Evolutionary conservation across 2,113 vertebrate genomes (phyloP).

Genomic region (Falco punctatus): DNA sequence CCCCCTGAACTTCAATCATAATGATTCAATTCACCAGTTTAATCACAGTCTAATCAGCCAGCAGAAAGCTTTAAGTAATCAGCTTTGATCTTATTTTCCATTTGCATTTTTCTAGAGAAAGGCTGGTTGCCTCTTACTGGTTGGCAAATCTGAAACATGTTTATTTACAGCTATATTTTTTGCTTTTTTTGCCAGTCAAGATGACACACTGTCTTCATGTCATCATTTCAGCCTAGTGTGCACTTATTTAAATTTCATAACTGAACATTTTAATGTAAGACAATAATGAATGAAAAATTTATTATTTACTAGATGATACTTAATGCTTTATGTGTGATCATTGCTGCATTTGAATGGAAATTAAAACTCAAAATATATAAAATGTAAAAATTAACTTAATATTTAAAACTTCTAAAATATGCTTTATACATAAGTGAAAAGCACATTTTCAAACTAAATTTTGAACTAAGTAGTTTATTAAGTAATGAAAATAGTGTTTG

Average conservation of each 20-base stretch:
- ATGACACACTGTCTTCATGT: not conserved
- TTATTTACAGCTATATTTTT: not conserved
- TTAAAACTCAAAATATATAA: not conserved
- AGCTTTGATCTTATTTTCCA: constrained; percentile 32
- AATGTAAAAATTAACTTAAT: not conserved
- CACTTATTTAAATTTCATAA: not conserved
- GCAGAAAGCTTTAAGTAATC: constrained; percentile 36
- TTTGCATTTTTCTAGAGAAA: constrained; percentile 30
- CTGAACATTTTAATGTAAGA: not conserved
- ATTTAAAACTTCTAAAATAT: not conserved
- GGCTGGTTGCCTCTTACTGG: not conserved
- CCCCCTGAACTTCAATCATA: not conserved
- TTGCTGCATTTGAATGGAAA: not conserved
- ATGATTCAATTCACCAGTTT: constrained; percentile 40
- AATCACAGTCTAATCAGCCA: constrained; percentile 47
- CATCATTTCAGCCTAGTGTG: not conserved
- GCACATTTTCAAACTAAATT: not conserved
- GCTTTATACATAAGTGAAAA: not conserved
- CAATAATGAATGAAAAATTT: not conserved
- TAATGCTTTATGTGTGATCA: not conserved
- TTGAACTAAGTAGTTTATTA: not conserved
- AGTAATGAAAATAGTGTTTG: not conserved
- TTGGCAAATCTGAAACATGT: not conserved
- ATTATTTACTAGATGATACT: not conserved
- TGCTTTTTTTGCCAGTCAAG: not conserved